phyloP scores from a whole-genome alignment of 2,113 vertebrate species.

The Anas platyrhynchos region DNA sequence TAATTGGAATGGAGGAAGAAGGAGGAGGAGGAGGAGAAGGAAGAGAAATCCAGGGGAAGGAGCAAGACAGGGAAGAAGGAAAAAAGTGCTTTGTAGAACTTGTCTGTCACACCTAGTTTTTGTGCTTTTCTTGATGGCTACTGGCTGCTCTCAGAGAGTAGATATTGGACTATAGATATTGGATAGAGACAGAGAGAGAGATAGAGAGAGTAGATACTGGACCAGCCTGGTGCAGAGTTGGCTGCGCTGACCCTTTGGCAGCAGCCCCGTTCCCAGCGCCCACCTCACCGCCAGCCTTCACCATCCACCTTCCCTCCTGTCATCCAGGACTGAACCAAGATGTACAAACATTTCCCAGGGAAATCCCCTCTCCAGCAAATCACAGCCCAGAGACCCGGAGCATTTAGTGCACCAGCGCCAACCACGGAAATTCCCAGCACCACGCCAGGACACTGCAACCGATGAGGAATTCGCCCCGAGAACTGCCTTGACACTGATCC shows the following conservation, averaged over 20 bases:
- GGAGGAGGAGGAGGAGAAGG: neutral
- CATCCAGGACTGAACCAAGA: conserved; percentile 7
- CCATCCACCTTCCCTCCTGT: neutral
- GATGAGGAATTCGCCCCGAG: neutral
- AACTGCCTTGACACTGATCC: neutral
- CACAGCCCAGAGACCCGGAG: neutral
- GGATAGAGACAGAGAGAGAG: neutral
- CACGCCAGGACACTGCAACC: neutral
- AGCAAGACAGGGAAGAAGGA: neutral
- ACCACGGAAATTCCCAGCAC: neutral
- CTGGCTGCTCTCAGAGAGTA: neutral
- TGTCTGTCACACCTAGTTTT: conserved; percentile 19
- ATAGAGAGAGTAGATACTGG: neutral
- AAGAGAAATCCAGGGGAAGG: conserved; percentile 28
- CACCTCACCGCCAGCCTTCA: neutral
- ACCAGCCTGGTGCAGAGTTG: neutral
- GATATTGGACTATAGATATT: neutral
- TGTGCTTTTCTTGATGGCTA: neutral
- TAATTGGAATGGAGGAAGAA: conserved; percentile 66
- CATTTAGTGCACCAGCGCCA: neutral
- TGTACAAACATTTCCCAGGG: neutral
- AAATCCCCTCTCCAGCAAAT: neutral
- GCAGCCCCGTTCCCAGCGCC: neutral
- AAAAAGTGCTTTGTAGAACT: neutral
- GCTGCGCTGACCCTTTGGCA: rapidly evolving